Evolutionary conservation across 1,140 invertebrate genomes (phyloP).

Genomic region (Micrasema minimum): DNA sequence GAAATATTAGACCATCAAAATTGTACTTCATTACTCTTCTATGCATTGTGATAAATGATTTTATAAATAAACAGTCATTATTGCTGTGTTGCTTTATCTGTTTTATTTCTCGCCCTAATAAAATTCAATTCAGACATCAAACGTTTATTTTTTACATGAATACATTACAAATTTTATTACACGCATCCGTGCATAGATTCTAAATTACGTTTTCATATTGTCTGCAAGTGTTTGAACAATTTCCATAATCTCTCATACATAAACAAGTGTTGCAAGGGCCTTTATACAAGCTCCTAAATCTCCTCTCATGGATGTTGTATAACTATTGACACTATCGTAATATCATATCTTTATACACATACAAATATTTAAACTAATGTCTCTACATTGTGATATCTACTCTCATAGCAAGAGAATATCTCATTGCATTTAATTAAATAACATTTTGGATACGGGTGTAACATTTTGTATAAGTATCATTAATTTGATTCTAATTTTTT

Average conservation of each 20-base stretch:
- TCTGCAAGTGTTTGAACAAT: constrained; percentile 45
- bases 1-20: constrained; percentile 30
- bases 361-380: constrained; percentile 12
- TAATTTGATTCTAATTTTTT: constrained; percentile 20
- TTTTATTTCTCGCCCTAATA: constrained; percentile 11
- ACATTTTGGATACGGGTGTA: constrained; percentile 40
- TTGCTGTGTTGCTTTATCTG: constrained; percentile 4
- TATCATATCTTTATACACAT: constrained; percentile 3
- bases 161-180: constrained; percentile 54
- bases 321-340: constrained; percentile 2
- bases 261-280: constrained; percentile 13
- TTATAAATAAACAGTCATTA: constrained; percentile 37
- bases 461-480: constrained; percentile 36
- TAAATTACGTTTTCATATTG: constrained; percentile 51
- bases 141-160: constrained; percentile 51
- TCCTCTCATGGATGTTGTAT: neutral
- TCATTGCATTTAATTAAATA: constrained; percentile 30
- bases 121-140: constrained; percentile 44
- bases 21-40: constrained; percentile 20
- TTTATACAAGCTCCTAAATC: neutral
- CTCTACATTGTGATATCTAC: constrained; percentile 43
- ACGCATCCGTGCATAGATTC: constrained; percentile 45
- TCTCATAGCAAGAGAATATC: constrained; percentile 14
- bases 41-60: constrained; percentile 44
- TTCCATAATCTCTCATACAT: constrained; percentile 29